These are phyloP conservation scores for Drosophila barbarae DNA, from an alignment of 2,888 invertebrate species.

Conservation along the genomic window DNA sequence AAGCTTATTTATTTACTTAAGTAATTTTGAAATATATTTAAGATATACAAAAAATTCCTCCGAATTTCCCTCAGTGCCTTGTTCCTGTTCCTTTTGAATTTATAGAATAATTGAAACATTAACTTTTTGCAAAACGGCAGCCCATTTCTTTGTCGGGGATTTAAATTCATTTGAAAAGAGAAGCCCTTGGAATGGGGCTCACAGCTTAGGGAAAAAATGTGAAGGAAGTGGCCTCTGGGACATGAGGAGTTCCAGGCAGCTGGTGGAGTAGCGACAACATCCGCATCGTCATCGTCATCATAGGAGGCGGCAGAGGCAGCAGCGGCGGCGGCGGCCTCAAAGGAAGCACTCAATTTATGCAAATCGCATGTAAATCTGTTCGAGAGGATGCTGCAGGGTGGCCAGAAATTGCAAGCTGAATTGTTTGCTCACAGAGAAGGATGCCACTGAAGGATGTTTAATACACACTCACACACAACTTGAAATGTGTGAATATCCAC, in stretches of 20 bases:
- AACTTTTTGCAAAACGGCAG: slow-evolving; percentile 67
- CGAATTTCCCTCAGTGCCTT: neutral
- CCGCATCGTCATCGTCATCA: slow-evolving; percentile 39
- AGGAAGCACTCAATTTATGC: slow-evolving; percentile 77
- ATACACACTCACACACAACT: slow-evolving; percentile 39
- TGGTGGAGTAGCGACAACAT: slow-evolving; percentile 33
- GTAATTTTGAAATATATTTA: neutral
- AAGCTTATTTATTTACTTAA: neutral
- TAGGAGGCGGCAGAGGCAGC: neutral
- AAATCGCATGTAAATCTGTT: slow-evolving; percentile 78
- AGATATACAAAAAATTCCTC: neutral
- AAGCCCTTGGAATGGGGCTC: neutral
- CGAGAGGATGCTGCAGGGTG: slow-evolving; percentile 48
- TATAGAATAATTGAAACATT: slow-evolving; percentile 70
- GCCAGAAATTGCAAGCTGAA: slow-evolving; percentile 51
- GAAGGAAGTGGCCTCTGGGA: slow-evolving; percentile 35
- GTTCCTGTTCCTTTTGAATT: slow-evolving; percentile 3
- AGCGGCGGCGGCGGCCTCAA: slow-evolving; percentile 52
- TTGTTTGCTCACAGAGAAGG: slow-evolving; percentile 35
- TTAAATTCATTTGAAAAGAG: slow-evolving; percentile 67
- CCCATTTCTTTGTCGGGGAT: slow-evolving; percentile 63
- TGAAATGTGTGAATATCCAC: slow-evolving; percentile 47
- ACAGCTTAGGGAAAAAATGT: neutral
- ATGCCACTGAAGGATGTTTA: slow-evolving; percentile 29
- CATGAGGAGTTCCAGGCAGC: slow-evolving; percentile 39